phyloP scores from a whole-genome alignment of 2,888 invertebrate species.

The Thereva nobilitata region DNA sequence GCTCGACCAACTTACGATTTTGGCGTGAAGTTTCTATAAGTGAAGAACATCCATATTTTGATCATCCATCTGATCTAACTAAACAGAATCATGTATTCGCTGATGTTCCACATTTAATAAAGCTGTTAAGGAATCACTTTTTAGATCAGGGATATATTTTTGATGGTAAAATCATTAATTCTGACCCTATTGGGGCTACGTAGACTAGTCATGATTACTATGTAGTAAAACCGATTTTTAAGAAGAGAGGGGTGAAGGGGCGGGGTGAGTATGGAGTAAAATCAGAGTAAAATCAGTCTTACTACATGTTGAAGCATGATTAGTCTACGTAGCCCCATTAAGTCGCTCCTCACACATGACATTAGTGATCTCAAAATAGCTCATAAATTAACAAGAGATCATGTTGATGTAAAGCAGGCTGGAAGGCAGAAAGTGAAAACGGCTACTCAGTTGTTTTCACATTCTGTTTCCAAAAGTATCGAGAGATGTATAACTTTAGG shows the following conservation, averaged over 20 bases:
- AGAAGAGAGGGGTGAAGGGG: too few species aligned
- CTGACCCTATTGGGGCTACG: conserved; percentile 31
- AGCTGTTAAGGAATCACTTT: conserved; percentile 43
- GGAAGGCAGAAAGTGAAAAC: conserved; percentile 33
- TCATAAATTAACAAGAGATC: conserved; percentile 4
- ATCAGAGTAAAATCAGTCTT: too few species aligned
- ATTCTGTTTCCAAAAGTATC: conserved; percentile 43
- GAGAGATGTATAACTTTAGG: conserved; percentile 41
- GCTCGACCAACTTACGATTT: conserved; percentile 3
- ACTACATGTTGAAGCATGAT: too few species aligned
- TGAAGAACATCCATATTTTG: not conserved
- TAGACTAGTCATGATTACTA: too few species aligned
- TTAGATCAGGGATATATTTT: conserved; percentile 39
- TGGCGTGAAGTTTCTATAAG: conserved; percentile 49
- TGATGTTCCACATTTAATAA: conserved; percentile 39
- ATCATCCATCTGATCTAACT: not conserved
- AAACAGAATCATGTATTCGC: conserved; percentile 40
- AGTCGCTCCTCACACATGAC: not conserved
- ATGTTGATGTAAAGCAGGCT: not conserved
- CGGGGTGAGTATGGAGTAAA: too few species aligned
- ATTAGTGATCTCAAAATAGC: conserved; percentile 4
- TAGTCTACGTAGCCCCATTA: too few species aligned
- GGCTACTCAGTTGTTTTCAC: conserved; percentile 45
- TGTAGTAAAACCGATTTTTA: too few species aligned
- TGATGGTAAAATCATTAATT: conserved; percentile 28